Conservation (phyloP, 2,113 vertebrate genomes). For the Hypocryptadius cinnamomeus region DNA sequence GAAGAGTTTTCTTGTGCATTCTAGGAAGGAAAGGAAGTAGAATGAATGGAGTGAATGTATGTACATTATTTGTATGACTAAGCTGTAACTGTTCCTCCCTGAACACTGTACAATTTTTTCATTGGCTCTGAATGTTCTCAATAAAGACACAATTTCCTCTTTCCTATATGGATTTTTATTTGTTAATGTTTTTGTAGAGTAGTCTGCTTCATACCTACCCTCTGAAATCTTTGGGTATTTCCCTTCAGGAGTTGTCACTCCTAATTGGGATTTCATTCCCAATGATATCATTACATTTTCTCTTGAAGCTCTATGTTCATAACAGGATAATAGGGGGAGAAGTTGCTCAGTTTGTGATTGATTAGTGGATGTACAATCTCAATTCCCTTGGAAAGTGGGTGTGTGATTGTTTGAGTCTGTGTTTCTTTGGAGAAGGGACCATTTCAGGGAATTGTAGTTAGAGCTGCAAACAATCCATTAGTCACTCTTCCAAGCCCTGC, state of each 20-base stretch:
- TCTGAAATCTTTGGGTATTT: neutral
- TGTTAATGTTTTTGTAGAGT: neutral
- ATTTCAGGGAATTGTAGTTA: conserved; percentile 40
- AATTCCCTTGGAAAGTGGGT: conserved; percentile 21
- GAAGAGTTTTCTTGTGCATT: neutral
- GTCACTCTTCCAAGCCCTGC: conserved; percentile 29
- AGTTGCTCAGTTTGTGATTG: conserved; percentile 13
- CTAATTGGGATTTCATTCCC: neutral
- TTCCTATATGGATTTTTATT: neutral
- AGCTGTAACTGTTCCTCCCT: neutral
- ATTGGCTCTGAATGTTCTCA: neutral
- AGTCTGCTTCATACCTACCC: neutral
- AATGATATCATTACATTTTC: neutral
- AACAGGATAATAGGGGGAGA: neutral
- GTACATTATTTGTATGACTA: neutral
- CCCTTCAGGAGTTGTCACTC: conserved; percentile 3
- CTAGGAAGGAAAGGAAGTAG: neutral
- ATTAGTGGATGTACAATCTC: conserved; percentile 39
- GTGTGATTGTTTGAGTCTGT: conserved; percentile 17
- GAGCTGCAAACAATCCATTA: conserved; percentile 38
- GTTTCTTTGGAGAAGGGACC: conserved; percentile 51
- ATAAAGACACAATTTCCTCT: neutral
- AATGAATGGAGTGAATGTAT: neutral
- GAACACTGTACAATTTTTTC: neutral
- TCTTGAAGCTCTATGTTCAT: neutral